Evolutionary conservation across 1,140 invertebrate genomes (phyloP).

Genomic region (Acarapis woodi): DNA sequence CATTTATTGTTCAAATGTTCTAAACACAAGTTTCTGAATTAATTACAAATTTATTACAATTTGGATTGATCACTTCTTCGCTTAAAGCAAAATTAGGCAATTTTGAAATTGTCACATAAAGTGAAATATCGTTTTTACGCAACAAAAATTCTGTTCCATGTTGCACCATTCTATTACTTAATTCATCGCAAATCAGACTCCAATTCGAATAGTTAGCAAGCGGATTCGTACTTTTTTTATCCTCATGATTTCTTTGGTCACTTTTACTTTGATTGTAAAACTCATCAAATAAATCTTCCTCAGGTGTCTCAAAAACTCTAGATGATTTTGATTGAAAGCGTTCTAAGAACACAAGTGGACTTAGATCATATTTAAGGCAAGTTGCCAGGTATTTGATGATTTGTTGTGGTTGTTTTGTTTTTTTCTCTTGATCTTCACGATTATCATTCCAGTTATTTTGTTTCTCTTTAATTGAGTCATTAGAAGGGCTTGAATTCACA

Average conservation of each 20-base stretch:
- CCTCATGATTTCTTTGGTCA: slow-evolving; percentile 23
- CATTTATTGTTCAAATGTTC: too few relatives aligned
- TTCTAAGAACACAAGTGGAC: slow-evolving; percentile 71
- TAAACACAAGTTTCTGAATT: slow-evolving; percentile 89
- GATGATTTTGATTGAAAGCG: slow-evolving; percentile 17
- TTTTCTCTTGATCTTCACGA: too few relatives aligned
- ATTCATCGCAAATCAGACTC: slow-evolving; percentile 67
- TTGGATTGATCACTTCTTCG: slow-evolving; percentile 80
- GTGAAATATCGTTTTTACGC: slow-evolving; percentile 64
- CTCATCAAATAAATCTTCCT: neutral
- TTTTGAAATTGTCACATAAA: slow-evolving; percentile 50
- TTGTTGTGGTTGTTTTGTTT: too few relatives aligned
- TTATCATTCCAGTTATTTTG: too few relatives aligned
- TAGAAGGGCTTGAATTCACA: slow-evolving; percentile 63
- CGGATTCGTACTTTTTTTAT: slow-evolving; percentile 22
- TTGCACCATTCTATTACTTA: slow-evolving; percentile 44
- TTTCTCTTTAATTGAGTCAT: too few relatives aligned
- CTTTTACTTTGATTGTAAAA: slow-evolving; percentile 41
- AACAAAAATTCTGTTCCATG: slow-evolving; percentile 59
- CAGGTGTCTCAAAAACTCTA: neutral
- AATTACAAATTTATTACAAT: slow-evolving; percentile 77
- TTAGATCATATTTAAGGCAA: slow-evolving; percentile 68
- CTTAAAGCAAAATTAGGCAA: slow-evolving; percentile 74
- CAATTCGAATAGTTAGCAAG: too few relatives aligned
- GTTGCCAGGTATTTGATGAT: slow-evolving; percentile 56